Base-by-base conservation (phyloP, 2,113 vertebrate species). In the Symphodus melops region DNA sequence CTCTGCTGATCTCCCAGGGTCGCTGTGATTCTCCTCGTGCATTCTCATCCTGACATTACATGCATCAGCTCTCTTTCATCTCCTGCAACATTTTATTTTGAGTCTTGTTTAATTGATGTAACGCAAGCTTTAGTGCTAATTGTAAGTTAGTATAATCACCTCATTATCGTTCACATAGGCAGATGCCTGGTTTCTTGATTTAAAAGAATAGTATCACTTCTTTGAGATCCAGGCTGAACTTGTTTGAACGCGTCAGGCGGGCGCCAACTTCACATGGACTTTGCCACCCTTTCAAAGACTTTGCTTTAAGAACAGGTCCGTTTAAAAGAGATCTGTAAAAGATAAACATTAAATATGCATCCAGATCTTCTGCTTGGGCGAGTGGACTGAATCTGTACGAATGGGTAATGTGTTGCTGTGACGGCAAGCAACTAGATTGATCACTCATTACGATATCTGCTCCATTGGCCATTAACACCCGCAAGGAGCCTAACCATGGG, bases 381-480 rank as follows among this genome's bases (percentile, higher is more conserved):
- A 90, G 91, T 91, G 90, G 82, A 91, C 85, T 91, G 91, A 91
- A 91, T 91, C 85, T 90, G 90, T 90, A 93, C 92, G 87, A 93
- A 91, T 93, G 90, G 85, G 89, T 91, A 89, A 93, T 91, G 88
- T 87, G 88, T 89, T 86, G 89, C 90, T 71, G 88, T 87, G 90
- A 89, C 75, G 75, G 88, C 69, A 81, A 86, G 90, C 85, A 82
- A 87, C 87, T 86, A 88, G 89, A 93, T 92, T 93, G 89, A 93
- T 91, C 89, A 90, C 84, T 91, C 92, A 92, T 92, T 90, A 90
- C 79, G 58, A 92, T 90, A 89, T 90, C 87, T 93, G 92, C 91
- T 91, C 89, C 89, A 93, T 85, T 91, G 90, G 89, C 92, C 90
- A 93, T 93, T 91, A 91, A 91, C 88, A 92, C 91, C 88, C 76